Base-by-base conservation (phyloP, 1,140 invertebrate species). In the Drosophila equinoxialis region DNA sequence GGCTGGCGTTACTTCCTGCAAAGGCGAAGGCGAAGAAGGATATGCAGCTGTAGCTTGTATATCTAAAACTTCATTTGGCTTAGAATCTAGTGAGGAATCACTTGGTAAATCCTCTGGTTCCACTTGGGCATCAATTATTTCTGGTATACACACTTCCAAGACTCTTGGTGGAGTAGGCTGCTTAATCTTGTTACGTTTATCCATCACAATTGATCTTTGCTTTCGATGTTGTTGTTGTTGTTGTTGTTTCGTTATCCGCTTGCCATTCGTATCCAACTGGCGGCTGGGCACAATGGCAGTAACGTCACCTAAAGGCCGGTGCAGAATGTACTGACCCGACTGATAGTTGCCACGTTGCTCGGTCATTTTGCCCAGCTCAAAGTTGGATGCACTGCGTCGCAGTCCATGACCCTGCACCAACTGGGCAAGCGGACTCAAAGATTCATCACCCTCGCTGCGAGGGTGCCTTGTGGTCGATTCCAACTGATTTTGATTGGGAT, bases 401-500 rank as follows among this genome's bases (percentile, higher is more conserved):
- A 86, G 33, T 6, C 26, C 3, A 20, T 11, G 10, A 0, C n/a
- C 0, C 60, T n/a, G 33, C 26, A 13, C 8, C 5, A 41, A 33
- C 8, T 5, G 26, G 1, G 30, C 3, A 10, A 39, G 6, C 0
- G 45, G 26, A 17, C 30, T 54, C 42, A 35, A 41, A 14, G 57
- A 51, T 1, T 87, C 79, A n/a, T 86, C 83, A 3, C 69, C 76
- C 20, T 87, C 83, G 58, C 83, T 86, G 55, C 66, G 67, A 59
- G 66, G 67, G 48, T 6, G 60, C 33, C 1, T 45, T 35, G 35
- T 51, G 11, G 33, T 72, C 67, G 70, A 51, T n/a, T 86, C 83
- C 42, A 74, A 65, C 42, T 89, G 70, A 1, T 73, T 84, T n/a
- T 72, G 70, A 35, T 54, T 86, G 1, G 79, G 73, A 45, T 83